phyloP scores from a whole-genome alignment of 2,888 invertebrate species.

The Heliconius erato region DNA sequence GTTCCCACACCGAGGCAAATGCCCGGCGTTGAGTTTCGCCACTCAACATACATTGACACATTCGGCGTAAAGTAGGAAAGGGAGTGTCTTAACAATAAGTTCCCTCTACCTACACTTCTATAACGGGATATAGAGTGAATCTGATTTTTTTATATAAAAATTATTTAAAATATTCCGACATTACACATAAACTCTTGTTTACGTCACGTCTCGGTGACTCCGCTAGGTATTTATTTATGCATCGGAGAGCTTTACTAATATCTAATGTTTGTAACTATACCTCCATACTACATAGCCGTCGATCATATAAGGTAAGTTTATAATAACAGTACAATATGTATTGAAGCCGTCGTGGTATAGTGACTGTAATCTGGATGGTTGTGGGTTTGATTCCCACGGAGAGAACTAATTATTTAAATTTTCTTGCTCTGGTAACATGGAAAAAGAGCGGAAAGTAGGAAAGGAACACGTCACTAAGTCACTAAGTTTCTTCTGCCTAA shows the following conservation, averaged over 20 bases:
- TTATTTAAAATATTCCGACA: not conserved
- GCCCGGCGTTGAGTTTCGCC: not conserved
- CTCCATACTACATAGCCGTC: not conserved
- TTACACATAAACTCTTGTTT: not conserved
- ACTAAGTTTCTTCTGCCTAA: not conserved
- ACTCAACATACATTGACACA: not conserved
- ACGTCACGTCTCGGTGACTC: constrained; percentile 17
- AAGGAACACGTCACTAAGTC: too few species aligned
- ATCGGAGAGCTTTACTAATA: not conserved
- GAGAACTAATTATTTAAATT: too few species aligned
- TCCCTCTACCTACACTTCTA: not conserved
- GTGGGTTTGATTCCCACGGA: not conserved
- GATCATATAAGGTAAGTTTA: not conserved
- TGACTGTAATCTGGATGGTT: too few species aligned
- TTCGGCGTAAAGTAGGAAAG: not conserved
- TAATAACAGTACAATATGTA: not conserved
- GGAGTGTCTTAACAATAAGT: not conserved
- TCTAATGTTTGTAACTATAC: too few species aligned
- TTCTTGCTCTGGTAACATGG: not conserved
- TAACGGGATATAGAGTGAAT: not conserved
- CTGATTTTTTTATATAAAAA: too few species aligned
- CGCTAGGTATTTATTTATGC: constrained; percentile 1
- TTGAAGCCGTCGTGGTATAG: too few species aligned
- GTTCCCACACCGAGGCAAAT: not conserved
- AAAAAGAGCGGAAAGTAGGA: too few species aligned